Evolutionary conservation across 2,888 invertebrate species (phyloP), one percentile per base, ranked within the genome.

Genomic region (Tetanocera ferruginea): DNA sequence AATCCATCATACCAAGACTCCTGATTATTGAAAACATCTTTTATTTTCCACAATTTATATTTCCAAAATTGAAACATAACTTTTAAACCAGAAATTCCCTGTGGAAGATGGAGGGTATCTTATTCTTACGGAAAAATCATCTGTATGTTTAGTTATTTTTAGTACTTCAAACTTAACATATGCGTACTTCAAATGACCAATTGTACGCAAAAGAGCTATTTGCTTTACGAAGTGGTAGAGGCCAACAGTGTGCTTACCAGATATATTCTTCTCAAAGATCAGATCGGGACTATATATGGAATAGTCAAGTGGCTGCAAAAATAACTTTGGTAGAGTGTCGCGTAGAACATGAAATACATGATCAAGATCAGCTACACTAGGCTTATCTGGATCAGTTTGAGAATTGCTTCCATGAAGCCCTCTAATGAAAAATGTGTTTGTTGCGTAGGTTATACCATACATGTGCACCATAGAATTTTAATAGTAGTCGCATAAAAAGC

Each of bases 1-100:
- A 96, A 96, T 0, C 97, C 98, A 90, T 98, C 98, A 84, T 95
- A 94, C 97, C 97, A 97, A 93, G 93, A 88, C 87, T 96, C 95
- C 85, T 94, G 92, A 80, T 93, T 92, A 52, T 94, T 91, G 82
- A 94, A 92, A 6, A 92, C 90, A 80, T 95, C 92, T 80, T 92
- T 92, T 82, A 94, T 89, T 81, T 95, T 92, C 95, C 95, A 95
- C 0, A 95, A 84, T 86, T 93, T 95, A 86, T 93, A 94, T 87
- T 94, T 96, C 96, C 97, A 97, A 88, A 98, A 96, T 86, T 92
- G 92, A 75, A 95, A 90, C 90, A 97, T 92, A 0, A 96, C 89
- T 85, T 94, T 95, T 0, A 95, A 86, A 0, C 95, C 96, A 0
- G 95, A 94, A 83, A 97, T 92, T 4, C 97, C 97, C 73, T 92